These are phyloP conservation scores for Notocelia uddmanniana DNA, from an alignment of 2,888 invertebrate species.

Conservation along the genomic window DNA sequence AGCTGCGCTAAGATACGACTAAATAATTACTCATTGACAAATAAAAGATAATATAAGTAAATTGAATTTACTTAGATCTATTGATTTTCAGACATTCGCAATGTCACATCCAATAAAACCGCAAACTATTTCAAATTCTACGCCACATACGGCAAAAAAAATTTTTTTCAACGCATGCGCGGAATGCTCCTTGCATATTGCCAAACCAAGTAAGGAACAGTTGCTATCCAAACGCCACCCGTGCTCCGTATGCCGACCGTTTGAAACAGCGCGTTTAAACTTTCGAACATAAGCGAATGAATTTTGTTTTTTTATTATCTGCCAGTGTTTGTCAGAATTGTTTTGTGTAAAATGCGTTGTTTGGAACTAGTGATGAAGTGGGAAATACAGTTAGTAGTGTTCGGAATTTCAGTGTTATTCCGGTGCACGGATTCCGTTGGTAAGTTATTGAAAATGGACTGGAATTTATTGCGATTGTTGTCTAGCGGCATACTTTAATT, in stretches of 20 bases:
- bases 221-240: constrained; percentile 28
- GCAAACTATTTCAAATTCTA: constrained; percentile 20
- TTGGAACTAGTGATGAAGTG: constrained; percentile 72
- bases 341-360: constrained; percentile 58
- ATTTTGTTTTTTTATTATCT: not conserved
- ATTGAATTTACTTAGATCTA: not conserved
- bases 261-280: constrained; percentile 20
- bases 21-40: too few relatives aligned
- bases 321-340: constrained; percentile 22
- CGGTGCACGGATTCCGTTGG: constrained; percentile 78
- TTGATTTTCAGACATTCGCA: not conserved
- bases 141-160: constrained; percentile 26
- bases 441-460: constrained; percentile 56
- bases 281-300: constrained; percentile 19
- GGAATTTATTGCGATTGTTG: not conserved
- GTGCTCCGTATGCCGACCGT: constrained; percentile 21
- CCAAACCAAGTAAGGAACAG: constrained; percentile 33
- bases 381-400: constrained; percentile 63
- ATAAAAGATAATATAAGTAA: not conserved
- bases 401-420: constrained; percentile 80
- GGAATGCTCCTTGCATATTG: constrained; percentile 25
- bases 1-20: too few relatives aligned
- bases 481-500: too few relatives aligned
- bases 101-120: not conserved
- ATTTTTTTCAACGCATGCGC: constrained; percentile 41